Conservation (phyloP, 2,888 invertebrate genomes). For the Euproctis similis region DNA sequence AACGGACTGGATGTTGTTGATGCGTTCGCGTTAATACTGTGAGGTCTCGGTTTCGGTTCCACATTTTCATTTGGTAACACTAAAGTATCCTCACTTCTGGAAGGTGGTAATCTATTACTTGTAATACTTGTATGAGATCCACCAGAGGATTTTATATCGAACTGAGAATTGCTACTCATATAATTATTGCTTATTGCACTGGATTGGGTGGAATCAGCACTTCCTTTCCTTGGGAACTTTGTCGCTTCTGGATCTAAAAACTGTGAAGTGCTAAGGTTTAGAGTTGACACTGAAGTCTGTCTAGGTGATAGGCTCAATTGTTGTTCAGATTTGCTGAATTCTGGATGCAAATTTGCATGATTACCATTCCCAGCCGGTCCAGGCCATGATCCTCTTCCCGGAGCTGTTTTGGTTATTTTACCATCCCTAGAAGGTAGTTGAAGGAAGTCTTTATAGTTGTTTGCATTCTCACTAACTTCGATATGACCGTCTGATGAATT, state of each 20-base stretch:
- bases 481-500: constrained; percentile 44
- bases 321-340: constrained; percentile 90
- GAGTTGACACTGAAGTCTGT: constrained; percentile 65
- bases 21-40: constrained; percentile 75
- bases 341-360: constrained; percentile 75
- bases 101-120: constrained; percentile 80
- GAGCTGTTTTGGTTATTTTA: constrained; percentile 84
- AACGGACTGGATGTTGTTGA: constrained; percentile 84
- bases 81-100: constrained; percentile 87
- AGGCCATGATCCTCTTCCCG: constrained; percentile 90
- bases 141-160: constrained; percentile 52
- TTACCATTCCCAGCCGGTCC: constrained; percentile 81
- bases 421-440: constrained; percentile 83
- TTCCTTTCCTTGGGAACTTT: constrained; percentile 70
- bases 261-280: constrained; percentile 72
- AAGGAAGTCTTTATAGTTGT: constrained; percentile 67
- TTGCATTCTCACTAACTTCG: constrained; percentile 64
- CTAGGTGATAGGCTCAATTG: constrained; percentile 76
- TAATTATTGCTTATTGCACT: constrained; percentile 50
- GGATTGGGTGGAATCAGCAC: constrained; percentile 77
- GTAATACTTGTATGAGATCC: constrained; percentile 57
- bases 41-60: constrained; percentile 71
- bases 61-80: constrained; percentile 59
- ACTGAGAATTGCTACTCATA: constrained; percentile 61
- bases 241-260: constrained; percentile 67